phyloP scores from a whole-genome alignment of 2,888 invertebrate species.

The Dorcus parallelipipedus region DNA sequence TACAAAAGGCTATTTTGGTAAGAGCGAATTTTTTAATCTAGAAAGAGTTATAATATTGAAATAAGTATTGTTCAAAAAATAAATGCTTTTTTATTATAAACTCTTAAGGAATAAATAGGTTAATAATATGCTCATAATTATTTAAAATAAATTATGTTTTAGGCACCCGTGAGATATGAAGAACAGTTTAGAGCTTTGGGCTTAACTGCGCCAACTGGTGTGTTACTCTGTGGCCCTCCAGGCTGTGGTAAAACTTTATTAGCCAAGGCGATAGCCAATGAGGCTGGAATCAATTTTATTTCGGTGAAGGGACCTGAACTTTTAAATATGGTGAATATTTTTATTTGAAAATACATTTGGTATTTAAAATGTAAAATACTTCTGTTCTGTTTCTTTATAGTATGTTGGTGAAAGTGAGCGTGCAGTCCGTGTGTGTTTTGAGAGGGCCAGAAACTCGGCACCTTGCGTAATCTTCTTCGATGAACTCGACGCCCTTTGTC shows the following conservation, averaged over 20 bases:
- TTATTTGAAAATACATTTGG: background rate
- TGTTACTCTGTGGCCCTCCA: constrained; percentile 94
- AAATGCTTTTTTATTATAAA: background rate
- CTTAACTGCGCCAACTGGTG: constrained; percentile 79
- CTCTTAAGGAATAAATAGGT: background rate
- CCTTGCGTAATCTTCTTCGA: constrained; percentile 99
- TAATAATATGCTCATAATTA: background rate
- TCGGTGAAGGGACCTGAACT: constrained; percentile 98
- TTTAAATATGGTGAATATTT: constrained; percentile 80
- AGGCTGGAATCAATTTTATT: constrained; percentile 97
- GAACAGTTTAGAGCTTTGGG: constrained; percentile 77
- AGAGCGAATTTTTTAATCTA: constrained; percentile 26
- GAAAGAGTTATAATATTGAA: too few species aligned
- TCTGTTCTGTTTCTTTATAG: constrained; percentile 47
- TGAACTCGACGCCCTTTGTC: constrained; percentile 94
- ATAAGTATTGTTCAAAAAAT: too few species aligned
- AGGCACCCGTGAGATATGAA: constrained; percentile 88
- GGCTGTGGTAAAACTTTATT: constrained; percentile 95
- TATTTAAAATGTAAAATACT: background rate
- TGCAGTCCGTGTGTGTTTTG: constrained; percentile 94
- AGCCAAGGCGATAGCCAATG: constrained; percentile 98
- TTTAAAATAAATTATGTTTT: constrained; percentile 24
- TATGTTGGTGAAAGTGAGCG: constrained; percentile 98
- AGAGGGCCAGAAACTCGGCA: constrained; percentile 88
- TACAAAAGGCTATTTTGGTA: constrained; percentile 85